These are phyloP conservation scores for Orthosia gothica DNA, from an alignment of 2,888 invertebrate genomes.

Conservation along the genomic window DNA sequence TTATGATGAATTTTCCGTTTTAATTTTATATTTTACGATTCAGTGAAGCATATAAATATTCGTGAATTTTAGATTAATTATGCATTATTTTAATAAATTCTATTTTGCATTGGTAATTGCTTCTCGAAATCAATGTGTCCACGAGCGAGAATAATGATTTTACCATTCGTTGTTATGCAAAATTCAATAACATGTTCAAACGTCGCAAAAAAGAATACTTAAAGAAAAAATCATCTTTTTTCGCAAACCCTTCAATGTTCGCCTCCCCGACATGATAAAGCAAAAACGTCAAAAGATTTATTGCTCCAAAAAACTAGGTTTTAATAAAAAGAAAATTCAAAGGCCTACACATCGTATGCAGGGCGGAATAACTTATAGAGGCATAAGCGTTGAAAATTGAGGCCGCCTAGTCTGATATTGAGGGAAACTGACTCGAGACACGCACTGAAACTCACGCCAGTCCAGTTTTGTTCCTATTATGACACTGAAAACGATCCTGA, in stretches of 20 bases:
- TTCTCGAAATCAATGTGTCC: neutral
- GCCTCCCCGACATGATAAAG: constrained; percentile 38
- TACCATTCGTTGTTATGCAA: neutral
- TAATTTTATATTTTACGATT: neutral
- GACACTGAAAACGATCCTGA: constrained; percentile 50
- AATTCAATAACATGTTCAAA: constrained; percentile 1
- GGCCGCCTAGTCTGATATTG: constrained; percentile 85
- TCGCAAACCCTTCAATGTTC: constrained; percentile 28
- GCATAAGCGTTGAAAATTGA: constrained; percentile 88
- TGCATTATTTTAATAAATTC: neutral
- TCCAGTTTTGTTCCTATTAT: constrained; percentile 75
- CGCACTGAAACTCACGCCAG: constrained; percentile 89
- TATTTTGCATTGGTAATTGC: too few relatives aligned
- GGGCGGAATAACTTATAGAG: constrained; percentile 88
- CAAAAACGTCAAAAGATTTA: constrained; percentile 55
- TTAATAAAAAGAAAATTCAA: constrained; percentile 75
- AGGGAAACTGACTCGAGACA: constrained; percentile 87
- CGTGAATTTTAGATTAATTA: neutral
- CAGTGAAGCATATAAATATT: neutral
- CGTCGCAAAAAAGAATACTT: constrained; percentile 9
- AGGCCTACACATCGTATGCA: constrained; percentile 83
- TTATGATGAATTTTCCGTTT: constrained; percentile 12
- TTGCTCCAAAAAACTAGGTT: constrained; percentile 68
- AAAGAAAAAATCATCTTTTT: constrained; percentile 15
- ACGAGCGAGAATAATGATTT: neutral